Conservation (phyloP, 2,888 invertebrate species). For the Palloptera scutellata region DNA sequence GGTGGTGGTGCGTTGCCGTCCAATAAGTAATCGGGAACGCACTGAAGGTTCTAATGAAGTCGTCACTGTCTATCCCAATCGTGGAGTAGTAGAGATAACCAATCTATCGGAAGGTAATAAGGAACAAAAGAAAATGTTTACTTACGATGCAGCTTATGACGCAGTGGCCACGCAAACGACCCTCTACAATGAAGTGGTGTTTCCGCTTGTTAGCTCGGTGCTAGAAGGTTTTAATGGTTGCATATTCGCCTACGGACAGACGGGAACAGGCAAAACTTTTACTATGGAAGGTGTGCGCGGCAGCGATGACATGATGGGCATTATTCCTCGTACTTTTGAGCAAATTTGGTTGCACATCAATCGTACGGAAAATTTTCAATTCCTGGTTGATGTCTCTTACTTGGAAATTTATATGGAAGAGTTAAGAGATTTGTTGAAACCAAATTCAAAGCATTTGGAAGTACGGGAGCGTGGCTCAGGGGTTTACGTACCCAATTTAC, state of each 20-base stretch:
- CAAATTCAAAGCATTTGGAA: conserved; percentile 67
- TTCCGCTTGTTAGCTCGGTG: conserved; percentile 93
- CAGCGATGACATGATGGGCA: conserved; percentile 75
- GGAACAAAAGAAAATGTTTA: conserved; percentile 90
- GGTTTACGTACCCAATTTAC: conserved; percentile 94
- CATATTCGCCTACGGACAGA: conserved; percentile 99
- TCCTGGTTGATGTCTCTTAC: conserved; percentile 95
- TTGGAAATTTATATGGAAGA: conserved; percentile 97
- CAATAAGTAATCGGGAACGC: conserved; percentile 88
- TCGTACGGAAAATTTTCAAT: conserved; percentile 91
- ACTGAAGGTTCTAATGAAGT: conserved; percentile 66
- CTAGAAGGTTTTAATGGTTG: conserved; percentile 98
- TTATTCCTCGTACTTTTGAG: conserved; percentile 95
- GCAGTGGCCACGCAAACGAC: conserved; percentile 84
- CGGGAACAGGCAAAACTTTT: conserved; percentile 88
- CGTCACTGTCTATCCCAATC: conserved; percentile 83
- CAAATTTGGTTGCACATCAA: conserved; percentile 96
- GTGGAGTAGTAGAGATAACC: conserved; percentile 89
- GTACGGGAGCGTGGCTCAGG: conserved; percentile 78
- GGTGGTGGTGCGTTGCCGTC: conserved; percentile 96
- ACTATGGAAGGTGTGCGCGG: conserved; percentile 75
- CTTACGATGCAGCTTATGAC: conserved; percentile 98
- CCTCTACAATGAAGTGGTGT: conserved; percentile 95
- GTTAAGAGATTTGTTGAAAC: conserved; percentile 78
- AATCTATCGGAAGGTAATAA: conserved; percentile 74